Evolutionary conservation across 2,888 invertebrate genomes (phyloP).

Genomic region (Trachelus troglodyta): DNA sequence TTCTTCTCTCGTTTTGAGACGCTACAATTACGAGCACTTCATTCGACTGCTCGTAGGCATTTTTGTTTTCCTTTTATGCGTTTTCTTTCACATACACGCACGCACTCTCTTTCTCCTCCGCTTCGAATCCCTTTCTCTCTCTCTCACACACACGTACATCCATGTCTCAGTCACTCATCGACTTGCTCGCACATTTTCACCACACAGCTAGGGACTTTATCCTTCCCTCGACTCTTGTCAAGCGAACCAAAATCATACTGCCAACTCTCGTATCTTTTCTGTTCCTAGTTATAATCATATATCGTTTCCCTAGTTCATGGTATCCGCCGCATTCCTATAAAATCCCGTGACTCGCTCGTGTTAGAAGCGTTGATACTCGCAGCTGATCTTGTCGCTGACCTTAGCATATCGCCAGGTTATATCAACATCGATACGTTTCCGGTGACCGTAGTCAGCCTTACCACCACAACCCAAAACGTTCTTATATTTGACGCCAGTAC

Average conservation of each 20-base stretch:
- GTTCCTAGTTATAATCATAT: neutral
- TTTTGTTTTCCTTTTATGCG: conserved; percentile 9
- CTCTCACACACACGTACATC: neutral
- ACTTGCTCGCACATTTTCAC: neutral
- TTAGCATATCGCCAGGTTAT: conserved; percentile 46
- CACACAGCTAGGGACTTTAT: too few species aligned
- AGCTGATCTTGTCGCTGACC: conserved; percentile 49
- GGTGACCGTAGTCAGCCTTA: conserved; percentile 37
- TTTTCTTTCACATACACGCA: neutral
- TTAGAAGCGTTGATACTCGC: conserved; percentile 54
- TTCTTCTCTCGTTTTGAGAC: neutral
- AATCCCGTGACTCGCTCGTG: conserved; percentile 2
- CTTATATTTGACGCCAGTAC: conserved; percentile 19
- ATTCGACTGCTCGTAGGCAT: neutral
- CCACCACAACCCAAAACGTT: conserved; percentile 40
- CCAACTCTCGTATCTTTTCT: conserved; percentile 10
- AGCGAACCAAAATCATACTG: neutral
- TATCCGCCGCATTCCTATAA: conserved; percentile 9
- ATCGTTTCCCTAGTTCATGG: neutral
- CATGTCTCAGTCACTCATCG: neutral
- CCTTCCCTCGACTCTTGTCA: neutral
- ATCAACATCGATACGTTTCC: conserved; percentile 39
- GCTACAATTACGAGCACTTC: neutral
- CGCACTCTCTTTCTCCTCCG: neutral
- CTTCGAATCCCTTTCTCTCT: conserved; percentile 16